Base-by-base conservation (phyloP, 2,888 invertebrate genomes). In the Dione vanillae region DNA sequence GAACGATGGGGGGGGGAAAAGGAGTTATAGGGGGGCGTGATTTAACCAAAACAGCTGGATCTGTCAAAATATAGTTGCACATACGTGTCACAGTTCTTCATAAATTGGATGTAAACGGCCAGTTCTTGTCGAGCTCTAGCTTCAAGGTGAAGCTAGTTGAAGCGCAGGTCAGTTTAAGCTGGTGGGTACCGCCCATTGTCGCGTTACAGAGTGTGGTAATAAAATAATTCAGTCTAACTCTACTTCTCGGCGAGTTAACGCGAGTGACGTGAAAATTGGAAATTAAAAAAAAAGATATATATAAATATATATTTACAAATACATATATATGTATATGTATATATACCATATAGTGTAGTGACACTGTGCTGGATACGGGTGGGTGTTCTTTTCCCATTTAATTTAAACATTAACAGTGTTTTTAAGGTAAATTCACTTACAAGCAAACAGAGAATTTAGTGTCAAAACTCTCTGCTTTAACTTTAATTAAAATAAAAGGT, bases 201-300 rank as follows among this genome's bases (percentile, higher is more conserved):
- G 89, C 86, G 88, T 91, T 90, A 91, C 92, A 81, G 82, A 81
- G 85, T 83, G 81, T 81, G 79, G 84, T 89, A 88, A 89, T 91
- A 89, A 88, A 90, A 90, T 92, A 91, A 92, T 89, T 90, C 92
- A 92, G 92, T 92, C 88, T 88, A 86, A 80, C 77, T 78, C 76
- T 78, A 80, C 80, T 80, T 80, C 78, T 80, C 78, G 78, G 78
- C 81, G 78, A 80, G 80, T 77, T 66, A 47, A 19, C 67, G 76
- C 75, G 72, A 62, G 74, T 69, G 74, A 58, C 66, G 72, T 68
- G 66, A n/a, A n/a, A n/a, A 62, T 58, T 35, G 14, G 45, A 59
- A 5, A 3, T 27, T 27, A 59, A 43, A 45, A 52, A 41, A 35
- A 19, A 59, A 43, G 43, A 59, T n/a, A 59, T 2, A 59, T 43